These are phyloP conservation scores for Cremastobaeus sp. DNA, from an alignment of 2,888 invertebrate species.

Conservation along the genomic window DNA sequence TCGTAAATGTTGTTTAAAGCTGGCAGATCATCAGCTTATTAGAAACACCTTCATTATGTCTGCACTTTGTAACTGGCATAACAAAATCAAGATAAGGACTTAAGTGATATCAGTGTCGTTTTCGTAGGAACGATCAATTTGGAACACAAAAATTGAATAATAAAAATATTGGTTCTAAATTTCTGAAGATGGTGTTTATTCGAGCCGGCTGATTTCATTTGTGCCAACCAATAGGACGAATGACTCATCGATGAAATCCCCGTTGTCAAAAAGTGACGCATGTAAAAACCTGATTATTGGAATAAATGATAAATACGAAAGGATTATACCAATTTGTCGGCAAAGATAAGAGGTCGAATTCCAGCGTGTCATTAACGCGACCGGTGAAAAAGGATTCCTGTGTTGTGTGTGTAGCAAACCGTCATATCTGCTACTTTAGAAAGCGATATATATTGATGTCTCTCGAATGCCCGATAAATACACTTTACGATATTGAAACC, in stretches of 20 bases:
- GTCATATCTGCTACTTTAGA: slow-evolving; percentile 57
- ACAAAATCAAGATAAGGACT: slow-evolving; percentile 32
- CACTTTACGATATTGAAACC: slow-evolving; percentile 50
- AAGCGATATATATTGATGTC: slow-evolving; percentile 57
- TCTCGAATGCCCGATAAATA: slow-evolving; percentile 48
- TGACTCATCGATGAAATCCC: neutral
- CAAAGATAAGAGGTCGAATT: slow-evolving; percentile 33
- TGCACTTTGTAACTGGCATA: slow-evolving; percentile 16
- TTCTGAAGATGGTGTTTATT: no score
- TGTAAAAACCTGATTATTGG: neutral
- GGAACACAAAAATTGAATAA: no score
- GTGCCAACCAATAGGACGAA: no score
- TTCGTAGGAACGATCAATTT: slow-evolving; percentile 6
- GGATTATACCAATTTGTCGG: slow-evolving; percentile 53
- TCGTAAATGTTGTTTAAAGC: slow-evolving; percentile 20
- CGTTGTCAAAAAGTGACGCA: slow-evolving; percentile 1
- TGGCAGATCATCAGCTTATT: slow-evolving; percentile 38
- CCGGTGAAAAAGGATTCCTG: slow-evolving; percentile 53
- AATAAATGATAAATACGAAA: slow-evolving; percentile 43
- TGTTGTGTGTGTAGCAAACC: slow-evolving; percentile 54
- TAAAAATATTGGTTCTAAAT: no score
- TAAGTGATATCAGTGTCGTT: slow-evolving; percentile 18
- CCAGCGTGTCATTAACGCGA: slow-evolving; percentile 39
- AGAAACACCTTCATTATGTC: slow-evolving; percentile 22
- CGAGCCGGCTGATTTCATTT: no score